Conservation (phyloP, 1,140 invertebrate genomes). For the Plodia interpunctella region DNA sequence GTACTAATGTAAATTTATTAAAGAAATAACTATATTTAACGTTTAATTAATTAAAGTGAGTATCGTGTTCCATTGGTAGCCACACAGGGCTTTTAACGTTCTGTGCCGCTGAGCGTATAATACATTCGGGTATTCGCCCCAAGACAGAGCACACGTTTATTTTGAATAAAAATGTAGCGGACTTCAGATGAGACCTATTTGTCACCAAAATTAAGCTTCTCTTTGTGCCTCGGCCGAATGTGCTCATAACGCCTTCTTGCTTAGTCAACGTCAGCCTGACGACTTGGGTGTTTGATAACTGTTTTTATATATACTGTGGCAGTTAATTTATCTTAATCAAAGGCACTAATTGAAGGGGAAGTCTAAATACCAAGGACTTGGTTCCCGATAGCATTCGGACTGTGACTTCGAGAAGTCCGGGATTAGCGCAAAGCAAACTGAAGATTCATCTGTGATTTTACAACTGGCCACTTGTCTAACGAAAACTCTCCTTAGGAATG, state of each 20-base stretch:
- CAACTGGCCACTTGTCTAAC: too few relatives aligned
- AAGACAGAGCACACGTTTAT: conserved; percentile 23
- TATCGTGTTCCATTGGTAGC: conserved; percentile 15
- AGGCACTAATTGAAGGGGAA: neutral
- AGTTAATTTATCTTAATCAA: too few relatives aligned
- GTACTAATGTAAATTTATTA: neutral
- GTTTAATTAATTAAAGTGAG: neutral
- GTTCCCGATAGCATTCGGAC: too few relatives aligned
- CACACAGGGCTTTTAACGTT: conserved; percentile 19
- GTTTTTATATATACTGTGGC: neutral
- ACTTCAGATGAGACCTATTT: conserved; percentile 15
- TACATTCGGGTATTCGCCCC: conserved; percentile 24
- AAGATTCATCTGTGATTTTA: too few relatives aligned
- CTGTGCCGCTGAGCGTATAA: conserved; percentile 25
- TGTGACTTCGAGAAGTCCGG: too few relatives aligned
- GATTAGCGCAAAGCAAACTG: too few relatives aligned
- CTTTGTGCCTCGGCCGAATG: conserved; percentile 8
- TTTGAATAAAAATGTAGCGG: conserved; percentile 27
- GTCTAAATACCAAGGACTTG: too few relatives aligned
- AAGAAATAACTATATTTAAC: neutral
- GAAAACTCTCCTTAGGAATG: too few relatives aligned
- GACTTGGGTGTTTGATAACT: neutral
- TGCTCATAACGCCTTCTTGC: neutral
- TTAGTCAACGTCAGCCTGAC: neutral
- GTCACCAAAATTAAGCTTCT: conserved; percentile 17